Conservation (phyloP, 2,797 vertebrate genomes). For the Alauda arvensis region DNA sequence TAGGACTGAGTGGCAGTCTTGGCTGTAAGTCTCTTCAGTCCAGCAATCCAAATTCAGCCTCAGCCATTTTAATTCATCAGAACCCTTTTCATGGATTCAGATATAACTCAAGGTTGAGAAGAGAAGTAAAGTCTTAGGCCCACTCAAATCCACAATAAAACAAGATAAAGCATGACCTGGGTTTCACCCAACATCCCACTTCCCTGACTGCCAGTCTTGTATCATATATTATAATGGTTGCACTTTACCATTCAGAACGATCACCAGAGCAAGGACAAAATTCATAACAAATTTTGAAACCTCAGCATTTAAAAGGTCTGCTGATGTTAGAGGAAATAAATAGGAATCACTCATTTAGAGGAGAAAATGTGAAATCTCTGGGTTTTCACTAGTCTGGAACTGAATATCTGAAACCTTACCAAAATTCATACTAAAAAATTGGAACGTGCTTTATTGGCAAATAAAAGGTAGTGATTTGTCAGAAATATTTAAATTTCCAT, state of each 20-base stretch:
- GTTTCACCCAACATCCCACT: background rate
- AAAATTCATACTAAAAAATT: background rate
- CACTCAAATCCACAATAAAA: background rate
- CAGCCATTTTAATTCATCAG: background rate
- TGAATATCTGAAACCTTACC: background rate
- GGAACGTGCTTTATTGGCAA: background rate
- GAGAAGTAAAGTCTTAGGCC: background rate
- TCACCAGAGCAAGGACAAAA: background rate
- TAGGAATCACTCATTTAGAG: background rate
- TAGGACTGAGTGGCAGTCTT: background rate
- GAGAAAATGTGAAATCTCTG: background rate
- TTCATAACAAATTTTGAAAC: background rate
- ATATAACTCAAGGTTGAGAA: background rate
- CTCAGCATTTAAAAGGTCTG: background rate
- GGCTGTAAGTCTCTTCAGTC: background rate
- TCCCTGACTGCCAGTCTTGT: background rate
- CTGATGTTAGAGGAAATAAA: background rate
- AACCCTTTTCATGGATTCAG: background rate
- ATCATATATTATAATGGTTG: background rate
- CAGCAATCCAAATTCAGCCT: background rate
- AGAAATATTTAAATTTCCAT: background rate
- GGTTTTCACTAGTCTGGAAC: background rate
- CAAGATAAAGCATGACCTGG: accelerated
- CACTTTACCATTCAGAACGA: background rate
- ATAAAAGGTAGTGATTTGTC: background rate